Conservation (phyloP, 2,113 vertebrate genomes). For the Hydrolagus affinis region DNA sequence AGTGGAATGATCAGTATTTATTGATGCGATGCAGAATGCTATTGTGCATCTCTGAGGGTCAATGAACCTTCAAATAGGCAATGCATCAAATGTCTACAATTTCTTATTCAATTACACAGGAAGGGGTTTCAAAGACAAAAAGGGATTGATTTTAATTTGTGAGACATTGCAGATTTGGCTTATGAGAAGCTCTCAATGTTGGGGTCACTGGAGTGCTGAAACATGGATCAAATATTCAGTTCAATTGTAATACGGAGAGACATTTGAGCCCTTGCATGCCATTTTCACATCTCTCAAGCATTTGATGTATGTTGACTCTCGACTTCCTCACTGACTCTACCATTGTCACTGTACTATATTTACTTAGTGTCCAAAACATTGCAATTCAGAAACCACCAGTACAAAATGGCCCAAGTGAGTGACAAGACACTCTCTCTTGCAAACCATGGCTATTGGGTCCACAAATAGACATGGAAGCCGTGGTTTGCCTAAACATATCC, state of each 20-base stretch:
- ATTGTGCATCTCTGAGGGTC: background rate
- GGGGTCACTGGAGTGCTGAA: background rate
- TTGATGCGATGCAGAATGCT: conserved; percentile 1
- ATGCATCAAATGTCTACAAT: conserved; percentile 19
- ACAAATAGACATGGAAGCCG: no score
- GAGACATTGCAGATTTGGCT: background rate
- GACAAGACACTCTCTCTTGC: no score
- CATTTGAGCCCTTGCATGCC: background rate
- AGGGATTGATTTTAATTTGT: conserved; percentile 5
- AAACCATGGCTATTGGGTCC: no score
- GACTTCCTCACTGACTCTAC: background rate
- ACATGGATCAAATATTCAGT: background rate
- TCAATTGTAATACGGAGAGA: no score
- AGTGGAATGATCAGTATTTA: background rate
- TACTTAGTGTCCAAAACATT: no score
- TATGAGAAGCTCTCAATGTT: background rate
- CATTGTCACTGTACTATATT: no score
- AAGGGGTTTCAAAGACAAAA: conserved; percentile 3
- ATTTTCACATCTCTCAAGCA: background rate
- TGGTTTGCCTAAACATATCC: no score
- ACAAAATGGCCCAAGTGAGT: no score
- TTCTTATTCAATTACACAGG: conserved; percentile 23
- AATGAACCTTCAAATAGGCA: conserved; percentile 28
- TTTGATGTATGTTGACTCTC: background rate
- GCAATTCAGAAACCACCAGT: no score